These are phyloP conservation scores for Allophyes oxyacanthae DNA, from an alignment of 2,888 invertebrate genomes.

Conservation along the genomic window DNA sequence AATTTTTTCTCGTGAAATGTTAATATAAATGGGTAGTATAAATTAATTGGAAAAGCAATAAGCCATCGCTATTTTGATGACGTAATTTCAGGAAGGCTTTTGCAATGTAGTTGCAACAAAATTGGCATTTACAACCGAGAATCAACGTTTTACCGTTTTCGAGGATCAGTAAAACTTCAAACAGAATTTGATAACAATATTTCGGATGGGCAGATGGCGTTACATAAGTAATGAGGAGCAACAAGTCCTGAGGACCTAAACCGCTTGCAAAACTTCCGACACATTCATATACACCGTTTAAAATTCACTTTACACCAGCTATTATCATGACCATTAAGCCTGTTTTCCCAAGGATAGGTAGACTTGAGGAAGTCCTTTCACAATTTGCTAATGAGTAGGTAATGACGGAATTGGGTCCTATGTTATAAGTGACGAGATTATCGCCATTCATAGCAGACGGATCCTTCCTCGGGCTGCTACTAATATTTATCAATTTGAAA, in stretches of 20 bases:
- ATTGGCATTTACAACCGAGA: background rate
- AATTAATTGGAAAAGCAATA: conserved; percentile 33
- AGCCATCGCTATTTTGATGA: background rate
- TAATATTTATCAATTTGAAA: too few relatives aligned
- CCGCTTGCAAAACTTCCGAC: conserved; percentile 8
- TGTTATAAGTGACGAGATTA: too few relatives aligned
- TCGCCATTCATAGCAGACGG: too few relatives aligned
- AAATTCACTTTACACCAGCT: conserved; percentile 12
- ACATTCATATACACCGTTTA: conserved; percentile 5
- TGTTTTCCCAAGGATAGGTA: too few relatives aligned
- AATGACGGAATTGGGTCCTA: too few relatives aligned
- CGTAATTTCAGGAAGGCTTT: background rate
- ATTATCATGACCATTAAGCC: too few relatives aligned
- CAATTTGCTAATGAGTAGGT: too few relatives aligned
- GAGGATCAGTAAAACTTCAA: conserved; percentile 3
- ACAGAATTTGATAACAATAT: conserved; percentile 20
- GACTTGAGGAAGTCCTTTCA: too few relatives aligned
- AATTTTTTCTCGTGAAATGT: conserved; percentile 17
- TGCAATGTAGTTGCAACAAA: background rate
- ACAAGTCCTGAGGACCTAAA: conserved; percentile 37
- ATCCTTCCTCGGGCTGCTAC: too few relatives aligned
- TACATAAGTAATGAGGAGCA: conserved; percentile 44
- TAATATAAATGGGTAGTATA: conserved; percentile 24
- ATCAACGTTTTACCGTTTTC: background rate
- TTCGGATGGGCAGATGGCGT: conserved; percentile 4